Base-by-base conservation (phyloP, 1,140 invertebrate species). In the Metaphire vulgaris region DNA sequence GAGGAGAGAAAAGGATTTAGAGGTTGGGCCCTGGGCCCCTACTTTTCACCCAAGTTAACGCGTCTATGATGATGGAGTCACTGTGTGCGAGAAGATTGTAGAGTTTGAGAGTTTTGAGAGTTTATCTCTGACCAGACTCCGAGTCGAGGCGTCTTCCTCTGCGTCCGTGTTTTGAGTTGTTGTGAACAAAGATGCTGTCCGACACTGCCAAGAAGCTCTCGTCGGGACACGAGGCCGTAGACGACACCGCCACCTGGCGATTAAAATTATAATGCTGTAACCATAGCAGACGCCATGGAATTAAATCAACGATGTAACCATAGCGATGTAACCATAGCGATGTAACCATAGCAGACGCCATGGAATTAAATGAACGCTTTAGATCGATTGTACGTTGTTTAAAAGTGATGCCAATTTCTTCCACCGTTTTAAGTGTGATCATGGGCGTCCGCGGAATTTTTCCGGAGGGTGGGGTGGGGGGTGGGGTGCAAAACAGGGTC, bases 131-230 rank as follows among this genome's bases (percentile, higher is more conserved):
- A n/a, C n/a, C n/a, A n/a, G 41, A 56, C 21, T 21, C 41, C 21
- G 72, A 34, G 33, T 74, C 73, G 1, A 66, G n/a, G 21, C 66
- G 66, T 30, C 74, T 33, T 33, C 28, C 29, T 82, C 96, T 89
- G 70, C 98, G 89, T 69, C 98, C 98, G 87, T 99, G 98, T 88
- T 99, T 99, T 76, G 96, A 98, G 87, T 99, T 99, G 87, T 99
- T 99, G 89, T 99, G 97, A 67, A 99, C 97, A 87, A 99, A 99
- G 97, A 99, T 99, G 87, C 99, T 99, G 88, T 99, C 97, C 15
- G 87, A 99, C 6, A 90, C 92, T 69, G 97, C 95, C 79, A 99
- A 88, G n/a, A 99, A 88, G 26, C 95, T 95, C 14, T 95, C 95
- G 81, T 98, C 96, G 28, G 99, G 93, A 80, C 92, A 91, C 77